Conservation (phyloP, 2,113 vertebrate genomes). For the Irena cyanogastra region DNA sequence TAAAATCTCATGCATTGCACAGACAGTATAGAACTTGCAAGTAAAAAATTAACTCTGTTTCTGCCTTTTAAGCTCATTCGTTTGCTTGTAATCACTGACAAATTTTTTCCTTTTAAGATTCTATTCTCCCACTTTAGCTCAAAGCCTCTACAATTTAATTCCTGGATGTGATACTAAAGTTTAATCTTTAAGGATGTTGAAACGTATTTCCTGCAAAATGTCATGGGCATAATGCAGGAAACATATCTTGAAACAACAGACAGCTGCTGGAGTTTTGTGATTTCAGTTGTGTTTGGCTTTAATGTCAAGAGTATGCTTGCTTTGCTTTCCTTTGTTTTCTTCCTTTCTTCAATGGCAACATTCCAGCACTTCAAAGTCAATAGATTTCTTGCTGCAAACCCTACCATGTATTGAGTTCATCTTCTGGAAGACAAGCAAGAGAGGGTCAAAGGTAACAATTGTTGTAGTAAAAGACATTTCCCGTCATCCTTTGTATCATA, state of each 20-base stretch:
- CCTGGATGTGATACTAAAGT: not conserved
- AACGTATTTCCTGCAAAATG: not conserved
- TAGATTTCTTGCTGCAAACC: not conserved
- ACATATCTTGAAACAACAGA: not conserved
- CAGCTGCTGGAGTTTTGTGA: not conserved
- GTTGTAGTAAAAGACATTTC: not conserved
- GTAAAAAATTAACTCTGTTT: not conserved
- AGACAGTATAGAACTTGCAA: not conserved
- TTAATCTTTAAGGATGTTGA: not conserved
- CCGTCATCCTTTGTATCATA: not conserved
- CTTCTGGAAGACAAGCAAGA: not conserved
- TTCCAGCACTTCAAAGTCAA: not conserved
- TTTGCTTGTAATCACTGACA: not conserved
- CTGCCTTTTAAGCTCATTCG: not conserved
- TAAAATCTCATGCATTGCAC: not conserved
- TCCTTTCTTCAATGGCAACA: not conserved
- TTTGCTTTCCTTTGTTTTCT: not conserved
- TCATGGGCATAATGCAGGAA: not conserved
- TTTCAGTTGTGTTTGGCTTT: not conserved
- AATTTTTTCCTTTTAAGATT: not conserved
- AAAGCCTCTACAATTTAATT: not conserved
- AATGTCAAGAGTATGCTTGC: not conserved
- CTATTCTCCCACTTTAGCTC: not conserved
- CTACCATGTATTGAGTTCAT: not conserved
- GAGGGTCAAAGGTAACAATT: not conserved